Evolutionary conservation across 1,140 invertebrate species (phyloP).

Genomic region (Gonatopus flavifemur): DNA sequence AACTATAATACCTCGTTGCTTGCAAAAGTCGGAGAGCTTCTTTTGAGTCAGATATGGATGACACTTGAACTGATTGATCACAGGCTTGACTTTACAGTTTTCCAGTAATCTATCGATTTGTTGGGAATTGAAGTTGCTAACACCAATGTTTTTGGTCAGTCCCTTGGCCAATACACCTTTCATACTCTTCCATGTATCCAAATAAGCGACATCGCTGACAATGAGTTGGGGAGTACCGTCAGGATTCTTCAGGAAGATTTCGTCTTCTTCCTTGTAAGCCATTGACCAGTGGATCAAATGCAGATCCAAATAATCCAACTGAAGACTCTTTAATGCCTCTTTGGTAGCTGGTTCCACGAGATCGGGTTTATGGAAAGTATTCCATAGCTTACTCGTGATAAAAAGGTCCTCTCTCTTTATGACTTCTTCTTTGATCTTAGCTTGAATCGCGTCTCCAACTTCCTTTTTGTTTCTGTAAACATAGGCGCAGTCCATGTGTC

Average conservation of each 20-base stretch:
- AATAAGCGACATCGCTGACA: conserved; percentile 63
- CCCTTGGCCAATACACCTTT: conserved; percentile 71
- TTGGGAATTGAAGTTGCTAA: conserved; percentile 86
- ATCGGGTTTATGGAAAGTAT: conserved; percentile 56
- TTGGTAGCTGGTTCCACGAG: conserved; percentile 58
- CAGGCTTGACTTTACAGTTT: conserved; percentile 71
- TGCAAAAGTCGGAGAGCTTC: conserved; percentile 67
- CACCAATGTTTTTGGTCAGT: conserved; percentile 75
- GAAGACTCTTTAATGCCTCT: conserved; percentile 65
- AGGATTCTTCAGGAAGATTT: conserved; percentile 47
- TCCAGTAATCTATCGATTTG: conserved; percentile 74
- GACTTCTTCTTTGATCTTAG: conserved; percentile 70
- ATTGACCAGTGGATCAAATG: conserved; percentile 82
- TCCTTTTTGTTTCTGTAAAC: conserved; percentile 79
- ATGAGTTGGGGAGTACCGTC: conserved; percentile 52
- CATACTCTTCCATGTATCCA: conserved; percentile 77
- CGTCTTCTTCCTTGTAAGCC: conserved; percentile 58
- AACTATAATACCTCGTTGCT: conserved; percentile 61
- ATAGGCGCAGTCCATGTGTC: conserved; percentile 71
- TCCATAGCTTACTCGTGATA: conserved; percentile 64
- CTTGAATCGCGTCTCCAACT: conserved; percentile 75
- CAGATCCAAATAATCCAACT: conserved; percentile 74
- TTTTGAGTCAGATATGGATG: conserved; percentile 73
- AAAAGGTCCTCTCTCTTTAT: conserved; percentile 73
- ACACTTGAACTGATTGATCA: conserved; percentile 72